These are phyloP conservation scores for Nephrotoma flavescens DNA, from an alignment of 2,888 invertebrate species.

Conservation along the genomic window DNA sequence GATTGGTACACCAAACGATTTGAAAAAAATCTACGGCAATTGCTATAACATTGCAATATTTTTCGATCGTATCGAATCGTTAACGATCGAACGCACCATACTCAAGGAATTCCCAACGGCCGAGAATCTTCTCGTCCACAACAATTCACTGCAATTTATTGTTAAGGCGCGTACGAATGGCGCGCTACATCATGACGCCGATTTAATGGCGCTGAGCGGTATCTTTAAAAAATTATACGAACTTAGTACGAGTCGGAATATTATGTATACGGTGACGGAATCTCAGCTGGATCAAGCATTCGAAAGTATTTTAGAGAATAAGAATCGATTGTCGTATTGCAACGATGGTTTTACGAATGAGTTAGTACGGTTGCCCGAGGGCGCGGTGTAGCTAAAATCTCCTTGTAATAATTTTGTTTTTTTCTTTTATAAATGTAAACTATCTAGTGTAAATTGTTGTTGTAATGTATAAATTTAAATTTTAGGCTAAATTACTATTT, in stretches of 20 bases:
- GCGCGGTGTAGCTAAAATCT: not conserved
- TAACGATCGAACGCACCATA: conserved; percentile 21
- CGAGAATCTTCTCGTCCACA: conserved; percentile 23
- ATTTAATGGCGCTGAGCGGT: conserved; percentile 8
- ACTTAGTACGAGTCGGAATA: conserved; percentile 16
- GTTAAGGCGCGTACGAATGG: conserved; percentile 16
- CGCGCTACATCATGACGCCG: not conserved
- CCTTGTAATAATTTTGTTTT: not conserved
- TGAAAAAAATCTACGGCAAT: conserved; percentile 25
- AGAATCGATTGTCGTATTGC: not conserved
- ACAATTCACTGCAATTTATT: conserved; percentile 26
- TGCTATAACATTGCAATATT: conserved; percentile 27
- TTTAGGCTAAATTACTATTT: not conserved
- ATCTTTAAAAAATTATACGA: conserved; percentile 17
- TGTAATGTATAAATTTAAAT: not conserved
- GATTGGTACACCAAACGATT: conserved; percentile 24
- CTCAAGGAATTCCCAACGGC: conserved; percentile 18
- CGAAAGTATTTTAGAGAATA: conserved; percentile 24
- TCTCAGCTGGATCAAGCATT: conserved; percentile 30
- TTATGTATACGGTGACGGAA: conserved; percentile 24
- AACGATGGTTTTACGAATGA: not conserved
- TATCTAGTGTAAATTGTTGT: not conserved
- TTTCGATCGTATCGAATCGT: conserved; percentile 21
- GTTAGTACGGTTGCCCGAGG: not conserved
- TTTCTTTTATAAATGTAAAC: not conserved